These are phyloP conservation scores for Cepaea nemoralis DNA, from an alignment of 1,140 invertebrate species.

Conservation along the genomic window DNA sequence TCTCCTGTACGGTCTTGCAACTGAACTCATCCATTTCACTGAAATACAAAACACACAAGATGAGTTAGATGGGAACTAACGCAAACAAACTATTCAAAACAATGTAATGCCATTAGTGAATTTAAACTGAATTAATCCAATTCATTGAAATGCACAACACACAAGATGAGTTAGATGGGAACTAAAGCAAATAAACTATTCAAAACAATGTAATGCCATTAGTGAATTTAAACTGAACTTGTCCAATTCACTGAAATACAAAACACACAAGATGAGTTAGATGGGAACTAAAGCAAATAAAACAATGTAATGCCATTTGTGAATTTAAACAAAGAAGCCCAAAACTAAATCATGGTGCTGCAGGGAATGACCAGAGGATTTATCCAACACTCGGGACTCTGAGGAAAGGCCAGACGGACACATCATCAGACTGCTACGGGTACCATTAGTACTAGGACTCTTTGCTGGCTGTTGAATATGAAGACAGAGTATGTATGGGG, in stretches of 20 bases:
- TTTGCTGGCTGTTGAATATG: too few relatives aligned
- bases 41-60: not conserved
- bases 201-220: not conserved
- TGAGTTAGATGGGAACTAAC: not conserved
- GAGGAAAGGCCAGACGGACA: too few relatives aligned
- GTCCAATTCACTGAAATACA: constrained; percentile 22
- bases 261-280: not conserved
- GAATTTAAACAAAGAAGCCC: not conserved
- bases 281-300: not conserved
- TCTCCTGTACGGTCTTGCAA: not conserved
- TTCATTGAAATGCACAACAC: constrained; percentile 18
- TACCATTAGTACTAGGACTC: too few relatives aligned
- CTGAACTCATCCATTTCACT: constrained; percentile 30
- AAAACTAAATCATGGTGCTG: not conserved
- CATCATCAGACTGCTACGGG: too few relatives aligned
- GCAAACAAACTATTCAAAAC: too few relatives aligned
- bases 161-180: not conserved
- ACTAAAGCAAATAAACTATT: too few relatives aligned
- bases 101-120: not conserved
- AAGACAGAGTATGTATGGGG: too few relatives aligned
- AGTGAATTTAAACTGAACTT: constrained; percentile 6
- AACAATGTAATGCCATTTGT: not conserved
- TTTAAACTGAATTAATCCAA: constrained; percentile 13
- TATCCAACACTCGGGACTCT: too few relatives aligned
- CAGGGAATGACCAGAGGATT: too few relatives aligned